A percentile compares a stretch with the other conserved stretches of the same genome.
These are phyloP conservation scores for Sturnira hondurensis DNA, from an alignment of 2,113 vertebrate species.

Conservation along the genomic window DNA sequence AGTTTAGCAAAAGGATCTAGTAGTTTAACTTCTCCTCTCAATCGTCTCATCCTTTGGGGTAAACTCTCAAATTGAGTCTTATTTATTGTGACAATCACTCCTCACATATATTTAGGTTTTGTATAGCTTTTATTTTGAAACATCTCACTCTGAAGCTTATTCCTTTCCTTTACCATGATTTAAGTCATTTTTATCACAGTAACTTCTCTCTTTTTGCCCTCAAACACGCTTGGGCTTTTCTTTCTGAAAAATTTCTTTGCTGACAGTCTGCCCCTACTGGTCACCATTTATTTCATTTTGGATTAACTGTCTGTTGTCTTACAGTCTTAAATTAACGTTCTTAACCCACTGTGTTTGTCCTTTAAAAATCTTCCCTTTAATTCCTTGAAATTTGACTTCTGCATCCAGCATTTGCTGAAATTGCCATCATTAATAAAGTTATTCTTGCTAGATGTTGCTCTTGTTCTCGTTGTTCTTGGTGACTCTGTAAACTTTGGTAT, in stretches of 20 bases:
- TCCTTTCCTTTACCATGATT: not conserved
- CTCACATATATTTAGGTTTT: not conserved
- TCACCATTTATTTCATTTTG: not conserved
- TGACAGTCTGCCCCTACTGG: not conserved
- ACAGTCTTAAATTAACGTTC: not conserved
- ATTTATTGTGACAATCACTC: accelerated
- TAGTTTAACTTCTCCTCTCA: not conserved
- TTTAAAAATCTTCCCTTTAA: not conserved
- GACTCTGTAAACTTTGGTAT: not conserved
- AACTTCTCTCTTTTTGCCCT: not conserved
- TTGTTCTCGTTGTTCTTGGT: not conserved
- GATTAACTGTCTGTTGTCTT: not conserved
- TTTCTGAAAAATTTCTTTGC: not conserved
- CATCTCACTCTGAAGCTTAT: not conserved
- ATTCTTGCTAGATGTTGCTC: not conserved
- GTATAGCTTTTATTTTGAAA: not conserved
- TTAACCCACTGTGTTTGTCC: not conserved
- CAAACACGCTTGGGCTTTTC: not conserved
- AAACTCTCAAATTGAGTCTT: not conserved
- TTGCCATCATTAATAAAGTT: not conserved
- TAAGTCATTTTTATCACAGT: not conserved
- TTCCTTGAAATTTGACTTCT: not conserved
- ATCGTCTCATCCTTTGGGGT: not conserved
- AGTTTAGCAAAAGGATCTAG: not conserved
- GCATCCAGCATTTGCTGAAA: not conserved